phyloP scores from a whole-genome alignment of 2,888 invertebrate genomes.

The Lampropteryx suffumata region DNA sequence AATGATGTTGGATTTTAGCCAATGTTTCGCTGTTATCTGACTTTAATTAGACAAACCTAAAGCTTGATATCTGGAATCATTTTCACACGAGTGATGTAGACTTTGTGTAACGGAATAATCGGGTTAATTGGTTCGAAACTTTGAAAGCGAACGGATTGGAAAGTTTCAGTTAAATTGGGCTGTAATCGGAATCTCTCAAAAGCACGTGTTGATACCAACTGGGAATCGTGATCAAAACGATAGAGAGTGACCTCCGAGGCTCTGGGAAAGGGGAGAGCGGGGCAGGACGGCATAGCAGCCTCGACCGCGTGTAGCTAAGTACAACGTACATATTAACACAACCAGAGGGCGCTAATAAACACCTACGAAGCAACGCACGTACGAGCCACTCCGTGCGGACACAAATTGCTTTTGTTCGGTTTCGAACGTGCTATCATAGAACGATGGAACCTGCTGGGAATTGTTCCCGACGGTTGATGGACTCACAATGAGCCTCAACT shows the following conservation, averaged over 20 bases:
- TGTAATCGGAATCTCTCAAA: conserved; percentile 42
- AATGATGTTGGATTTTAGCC: conserved; percentile 73
- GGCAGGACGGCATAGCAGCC: conserved; percentile 37
- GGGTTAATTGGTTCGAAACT: conserved; percentile 29
- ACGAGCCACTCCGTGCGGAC: conserved; percentile 65
- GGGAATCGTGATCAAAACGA: conserved; percentile 64
- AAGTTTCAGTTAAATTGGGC: conserved; percentile 47
- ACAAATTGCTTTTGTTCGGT: conserved; percentile 80
- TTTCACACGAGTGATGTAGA: conserved; percentile 21
- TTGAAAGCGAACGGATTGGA: conserved; percentile 38
- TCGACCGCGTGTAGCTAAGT: conserved; percentile 34
- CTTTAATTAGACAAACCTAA: too few species aligned
- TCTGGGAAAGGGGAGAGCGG: conserved; percentile 49
- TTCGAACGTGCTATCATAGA: conserved; percentile 60
- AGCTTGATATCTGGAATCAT: conserved; percentile 29
- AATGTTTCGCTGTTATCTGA: conserved; percentile 42
- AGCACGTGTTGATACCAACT: conserved; percentile 51
- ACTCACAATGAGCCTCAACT: conserved; percentile 58
- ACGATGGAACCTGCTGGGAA: conserved; percentile 50
- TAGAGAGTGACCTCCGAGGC: conserved; percentile 58
- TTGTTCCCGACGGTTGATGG: conserved; percentile 59
- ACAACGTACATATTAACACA: conserved; percentile 53
- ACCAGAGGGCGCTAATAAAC: conserved; percentile 72
- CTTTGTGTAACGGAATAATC: conserved; percentile 21
- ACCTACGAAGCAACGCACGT: conserved; percentile 76